These are phyloP conservation scores for Laticauda laticaudata DNA, from an alignment of 2,113 vertebrate species.

Conservation along the genomic window DNA sequence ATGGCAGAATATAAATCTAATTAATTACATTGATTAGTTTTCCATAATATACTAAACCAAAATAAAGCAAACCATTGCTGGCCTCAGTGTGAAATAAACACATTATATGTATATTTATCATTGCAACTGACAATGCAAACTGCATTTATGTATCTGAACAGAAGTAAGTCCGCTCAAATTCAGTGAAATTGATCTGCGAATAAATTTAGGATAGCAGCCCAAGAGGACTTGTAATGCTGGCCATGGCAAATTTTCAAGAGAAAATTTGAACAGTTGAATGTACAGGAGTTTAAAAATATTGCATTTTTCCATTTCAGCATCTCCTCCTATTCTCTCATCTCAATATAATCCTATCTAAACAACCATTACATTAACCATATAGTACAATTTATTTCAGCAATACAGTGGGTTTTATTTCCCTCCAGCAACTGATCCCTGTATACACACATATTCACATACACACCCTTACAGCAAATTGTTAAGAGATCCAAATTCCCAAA, in stretches of 20 bases:
- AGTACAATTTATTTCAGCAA: background rate
- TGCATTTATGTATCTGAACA: background rate
- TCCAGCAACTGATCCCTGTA: slow-evolving; percentile 1
- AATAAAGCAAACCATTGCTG: background rate
- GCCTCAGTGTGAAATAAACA: background rate
- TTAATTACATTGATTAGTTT: background rate
- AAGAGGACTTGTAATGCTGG: slow-evolving; percentile 6
- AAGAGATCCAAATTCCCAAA: background rate
- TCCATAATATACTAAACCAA: background rate
- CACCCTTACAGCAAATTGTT: background rate
- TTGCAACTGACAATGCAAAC: background rate
- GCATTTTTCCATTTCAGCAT: background rate
- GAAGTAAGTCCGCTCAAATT: background rate
- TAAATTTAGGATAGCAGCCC: background rate
- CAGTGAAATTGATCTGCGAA: background rate
- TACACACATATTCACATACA: background rate
- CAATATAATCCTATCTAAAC: background rate
- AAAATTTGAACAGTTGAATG: background rate
- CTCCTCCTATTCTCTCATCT: background rate
- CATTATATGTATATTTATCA: background rate
- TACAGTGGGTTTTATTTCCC: background rate
- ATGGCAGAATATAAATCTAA: background rate
- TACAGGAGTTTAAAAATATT: background rate
- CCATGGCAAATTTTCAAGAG: slow-evolving; percentile 16
- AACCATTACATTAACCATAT: background rate